These are phyloP conservation scores for Sphaeramia orbicularis DNA, from an alignment of 2,797 vertebrate genomes.

Conservation along the genomic window DNA sequence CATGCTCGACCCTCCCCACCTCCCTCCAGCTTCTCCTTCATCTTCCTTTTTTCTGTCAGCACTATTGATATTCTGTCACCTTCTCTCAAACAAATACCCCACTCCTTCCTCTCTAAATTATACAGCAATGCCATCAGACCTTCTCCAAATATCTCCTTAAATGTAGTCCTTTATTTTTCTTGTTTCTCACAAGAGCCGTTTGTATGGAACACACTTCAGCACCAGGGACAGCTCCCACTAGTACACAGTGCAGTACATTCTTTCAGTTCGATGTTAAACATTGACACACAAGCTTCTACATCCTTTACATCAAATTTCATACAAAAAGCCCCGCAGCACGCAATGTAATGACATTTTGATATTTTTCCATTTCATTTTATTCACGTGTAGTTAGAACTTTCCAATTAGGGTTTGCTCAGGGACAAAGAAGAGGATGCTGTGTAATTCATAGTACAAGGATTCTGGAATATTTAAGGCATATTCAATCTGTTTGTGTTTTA, in stretches of 20 bases:
- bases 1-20: background rate
- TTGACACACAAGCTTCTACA: background rate
- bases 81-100: conserved; percentile 27
- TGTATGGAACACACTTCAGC: conserved; percentile 32
- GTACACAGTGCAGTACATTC: background rate
- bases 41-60: background rate
- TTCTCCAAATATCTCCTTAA: conserved; percentile 22
- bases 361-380: background rate
- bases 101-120: conserved; percentile 30
- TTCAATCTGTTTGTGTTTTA: too few species aligned
- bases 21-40: background rate
- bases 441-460: background rate
- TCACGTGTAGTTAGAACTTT: background rate
- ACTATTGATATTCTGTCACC: conserved; percentile 28
- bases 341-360: too few species aligned
- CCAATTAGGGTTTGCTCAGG: background rate
- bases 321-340: background rate
- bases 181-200: conserved; percentile 4
- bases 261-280: background rate
- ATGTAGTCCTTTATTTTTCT: conserved; percentile 6
- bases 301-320: background rate
- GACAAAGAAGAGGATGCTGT: background rate
- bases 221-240: conserved; percentile 49
- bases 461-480: background rate
- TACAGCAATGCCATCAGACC: conserved; percentile 6